Evolutionary conservation across 1,140 invertebrate species (phyloP), one percentile per base, ranked within the genome.

Genomic region (Monomorium pharaonis): DNA sequence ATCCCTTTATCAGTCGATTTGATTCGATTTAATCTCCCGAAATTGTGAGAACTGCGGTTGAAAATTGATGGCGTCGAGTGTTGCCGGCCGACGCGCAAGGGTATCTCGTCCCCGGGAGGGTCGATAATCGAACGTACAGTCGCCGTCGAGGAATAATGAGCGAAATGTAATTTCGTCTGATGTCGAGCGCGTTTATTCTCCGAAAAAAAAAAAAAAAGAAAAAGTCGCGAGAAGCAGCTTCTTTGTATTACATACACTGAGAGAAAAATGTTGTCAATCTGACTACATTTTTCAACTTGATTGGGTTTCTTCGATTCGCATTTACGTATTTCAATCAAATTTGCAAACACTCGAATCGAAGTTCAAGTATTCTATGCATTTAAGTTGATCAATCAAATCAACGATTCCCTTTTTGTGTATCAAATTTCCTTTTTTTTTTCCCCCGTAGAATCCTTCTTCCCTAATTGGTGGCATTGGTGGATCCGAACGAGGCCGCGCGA

Each of bases 81-180:
- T 16, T 37, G 16, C 7, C 27, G 62, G 62, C n/a, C 16, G 37
- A 33, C 21, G 44, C 24, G 24, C 18, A 33, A 51, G 10, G 18
- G 42, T 63, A 49, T 24, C 37, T 18, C 24, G 47, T 12, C 58
- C 4, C 27, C 30, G 14, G 21, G 21, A 30, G 4, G 21, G 18
- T 42, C 49, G 67, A 60, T 72, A 72, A 83, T 74, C 30, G 65
- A 47, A 60, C 14, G 9, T 37, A 7, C 24, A 21, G 18, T 2
- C 18, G 51, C 7, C 51, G 33, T 83, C 37, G 27, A 58, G 44
- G 24, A 60, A 74, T 60, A 44, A 83, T 58, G 51, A 72, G 67
- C 9, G 14, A 67, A 47, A 47, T 67, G 27, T 47, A 67, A 67
- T 67, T 30, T 58, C 18, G 30, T 70, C 33, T n/a, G 24, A 37